phyloP scores from a whole-genome alignment of 2,113 vertebrate species.

The Scatophagus argus region DNA sequence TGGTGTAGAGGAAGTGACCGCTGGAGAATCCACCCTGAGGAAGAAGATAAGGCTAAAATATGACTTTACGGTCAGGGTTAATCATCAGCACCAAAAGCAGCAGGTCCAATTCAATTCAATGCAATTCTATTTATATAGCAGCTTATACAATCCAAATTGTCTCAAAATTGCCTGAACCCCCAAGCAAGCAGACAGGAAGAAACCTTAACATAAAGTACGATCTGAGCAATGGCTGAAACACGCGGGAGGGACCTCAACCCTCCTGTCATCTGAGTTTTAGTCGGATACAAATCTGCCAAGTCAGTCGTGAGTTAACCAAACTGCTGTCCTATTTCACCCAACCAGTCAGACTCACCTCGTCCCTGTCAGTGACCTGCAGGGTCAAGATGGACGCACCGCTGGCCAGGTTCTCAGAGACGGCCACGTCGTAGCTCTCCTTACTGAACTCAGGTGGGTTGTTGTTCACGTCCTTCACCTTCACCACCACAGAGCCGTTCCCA shows the following conservation, averaged over 20 bases:
- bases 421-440: constrained; percentile 66
- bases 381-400: constrained; percentile 75
- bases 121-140: too few relatives aligned
- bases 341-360: constrained; percentile 86
- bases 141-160: too few relatives aligned
- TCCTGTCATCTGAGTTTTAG: not conserved
- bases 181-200: too few relatives aligned
- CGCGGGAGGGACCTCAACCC: too few relatives aligned
- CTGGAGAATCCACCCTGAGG: constrained; percentile 83
- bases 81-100: not conserved
- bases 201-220: not conserved
- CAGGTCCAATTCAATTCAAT: too few relatives aligned
- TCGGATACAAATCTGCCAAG: not conserved
- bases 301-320: too few relatives aligned
- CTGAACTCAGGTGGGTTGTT: constrained; percentile 85
- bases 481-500: constrained; percentile 53
- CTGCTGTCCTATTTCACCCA: too few relatives aligned
- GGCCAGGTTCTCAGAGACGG: constrained; percentile 82
- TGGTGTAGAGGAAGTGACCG: constrained; percentile 79
- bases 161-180: too few relatives aligned
- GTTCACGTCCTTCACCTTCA: constrained; percentile 81
- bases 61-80: not conserved
- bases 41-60: not conserved
- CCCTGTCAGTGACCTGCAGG: constrained; percentile 81
- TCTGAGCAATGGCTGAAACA: not conserved